These are phyloP conservation scores for Helarctos malayanus DNA, from an alignment of 2,797 vertebrate species.

Conservation along the genomic window DNA sequence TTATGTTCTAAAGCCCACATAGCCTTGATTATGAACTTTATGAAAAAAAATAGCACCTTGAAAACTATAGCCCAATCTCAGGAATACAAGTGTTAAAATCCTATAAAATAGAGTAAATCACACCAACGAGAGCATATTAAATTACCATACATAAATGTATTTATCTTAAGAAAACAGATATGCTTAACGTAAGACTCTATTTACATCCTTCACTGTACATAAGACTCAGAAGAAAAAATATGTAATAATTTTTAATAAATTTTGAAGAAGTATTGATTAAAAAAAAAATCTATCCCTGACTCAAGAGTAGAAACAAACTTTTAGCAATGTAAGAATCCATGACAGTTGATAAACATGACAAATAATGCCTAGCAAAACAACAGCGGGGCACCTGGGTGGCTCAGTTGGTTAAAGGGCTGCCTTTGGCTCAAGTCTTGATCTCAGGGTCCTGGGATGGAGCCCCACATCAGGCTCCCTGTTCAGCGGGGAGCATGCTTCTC, in stretches of 20 bases:
- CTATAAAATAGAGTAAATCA: not conserved
- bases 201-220: not conserved
- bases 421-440: too few species aligned
- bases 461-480: too few species aligned
- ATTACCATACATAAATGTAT: not conserved
- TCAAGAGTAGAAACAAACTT: not conserved
- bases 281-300: not conserved
- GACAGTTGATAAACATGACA: conserved; percentile 12
- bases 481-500: too few species aligned
- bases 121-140: not conserved
- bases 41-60: not conserved
- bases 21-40: conserved; percentile 4
- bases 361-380: not conserved
- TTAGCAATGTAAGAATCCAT: not conserved
- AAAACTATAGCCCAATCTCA: not conserved
- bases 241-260: not conserved
- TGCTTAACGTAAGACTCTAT: not conserved
- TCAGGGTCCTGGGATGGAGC: too few species aligned
- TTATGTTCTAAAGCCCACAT: not conserved
- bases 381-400: too few species aligned
- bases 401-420: too few species aligned
- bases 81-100: not conserved
- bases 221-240: not conserved
- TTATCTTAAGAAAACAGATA: conserved; percentile 53
- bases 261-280: not conserved